Percentiles rank a stretch among this genome's conserved stretches.
phyloP scores from a whole-genome alignment of 2,797 vertebrate genomes.

The Basileuterus tristriatus region DNA sequence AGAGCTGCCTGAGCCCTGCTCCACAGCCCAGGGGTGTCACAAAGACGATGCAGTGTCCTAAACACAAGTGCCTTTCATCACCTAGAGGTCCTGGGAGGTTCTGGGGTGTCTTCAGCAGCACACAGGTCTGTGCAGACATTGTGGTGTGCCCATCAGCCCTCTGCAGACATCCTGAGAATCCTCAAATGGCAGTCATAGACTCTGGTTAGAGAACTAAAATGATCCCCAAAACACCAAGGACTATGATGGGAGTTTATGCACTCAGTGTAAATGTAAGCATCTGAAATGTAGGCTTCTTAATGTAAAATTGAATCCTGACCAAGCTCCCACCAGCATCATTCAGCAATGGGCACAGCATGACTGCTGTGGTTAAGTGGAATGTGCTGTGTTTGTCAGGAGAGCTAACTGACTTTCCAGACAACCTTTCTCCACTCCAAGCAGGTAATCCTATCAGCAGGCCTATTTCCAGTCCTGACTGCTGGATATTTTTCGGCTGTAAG shows the following conservation, averaged over 20 bases:
- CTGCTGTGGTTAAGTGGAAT: background rate
- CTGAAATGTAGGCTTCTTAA: background rate
- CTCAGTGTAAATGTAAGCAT: background rate
- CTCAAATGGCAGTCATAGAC: background rate
- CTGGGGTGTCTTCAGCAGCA: background rate
- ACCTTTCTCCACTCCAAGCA: background rate
- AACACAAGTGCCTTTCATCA: background rate
- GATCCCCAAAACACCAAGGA: background rate
- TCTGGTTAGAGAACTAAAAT: background rate
- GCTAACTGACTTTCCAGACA: background rate
- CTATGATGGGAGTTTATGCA: background rate
- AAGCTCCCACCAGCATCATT: background rate
- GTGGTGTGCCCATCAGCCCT: fast-evolving
- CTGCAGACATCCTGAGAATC: background rate
- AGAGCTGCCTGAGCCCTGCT: background rate
- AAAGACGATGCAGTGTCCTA: background rate
- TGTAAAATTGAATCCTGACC: background rate
- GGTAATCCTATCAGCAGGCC: background rate
- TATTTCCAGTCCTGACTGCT: background rate
- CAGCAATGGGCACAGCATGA: background rate
- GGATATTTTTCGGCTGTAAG: background rate
- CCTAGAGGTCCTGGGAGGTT: background rate
- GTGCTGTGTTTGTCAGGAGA: background rate
- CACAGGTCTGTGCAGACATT: background rate
- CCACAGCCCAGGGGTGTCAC: fast-evolving